Conservation (phyloP, 2,113 vertebrate species). For the Grus americana region DNA sequence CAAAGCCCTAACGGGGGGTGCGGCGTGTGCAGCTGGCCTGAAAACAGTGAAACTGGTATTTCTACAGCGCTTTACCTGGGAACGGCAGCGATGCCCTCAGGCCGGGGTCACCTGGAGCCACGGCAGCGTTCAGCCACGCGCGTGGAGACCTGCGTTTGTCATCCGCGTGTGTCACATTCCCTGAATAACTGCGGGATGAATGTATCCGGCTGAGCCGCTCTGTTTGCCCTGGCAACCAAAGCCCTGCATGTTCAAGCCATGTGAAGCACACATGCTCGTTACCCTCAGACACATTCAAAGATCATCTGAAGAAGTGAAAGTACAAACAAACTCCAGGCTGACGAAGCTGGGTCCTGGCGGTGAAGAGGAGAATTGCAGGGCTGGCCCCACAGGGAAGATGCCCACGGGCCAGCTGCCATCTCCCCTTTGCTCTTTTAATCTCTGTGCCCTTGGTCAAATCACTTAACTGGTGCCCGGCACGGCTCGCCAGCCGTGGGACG, state of each 20-base stretch:
- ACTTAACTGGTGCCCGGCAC: background rate
- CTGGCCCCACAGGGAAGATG: background rate
- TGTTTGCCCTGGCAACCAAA: background rate
- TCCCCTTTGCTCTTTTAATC: background rate
- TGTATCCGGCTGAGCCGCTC: background rate
- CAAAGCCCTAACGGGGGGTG: background rate
- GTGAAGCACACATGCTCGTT: background rate
- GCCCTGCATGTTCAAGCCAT: fast-evolving
- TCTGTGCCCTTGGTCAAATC: background rate
- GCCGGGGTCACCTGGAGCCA: background rate
- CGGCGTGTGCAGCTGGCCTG: background rate
- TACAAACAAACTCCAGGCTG: background rate
- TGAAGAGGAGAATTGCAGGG: background rate
- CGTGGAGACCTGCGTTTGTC: background rate
- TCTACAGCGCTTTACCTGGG: background rate
- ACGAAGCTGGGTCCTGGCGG: background rate
- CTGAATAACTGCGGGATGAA: background rate
- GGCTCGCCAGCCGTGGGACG: fast-evolving
- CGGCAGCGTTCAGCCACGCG: fast-evolving
- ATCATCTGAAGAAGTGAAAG: background rate
- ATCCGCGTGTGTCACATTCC: background rate
- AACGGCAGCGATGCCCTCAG: background rate
- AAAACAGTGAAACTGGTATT: background rate
- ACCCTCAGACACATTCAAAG: background rate
- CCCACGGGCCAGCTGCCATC: background rate